phyloP scores from a whole-genome alignment of 2,888 invertebrate genomes.

The Habroteleia sp. region DNA sequence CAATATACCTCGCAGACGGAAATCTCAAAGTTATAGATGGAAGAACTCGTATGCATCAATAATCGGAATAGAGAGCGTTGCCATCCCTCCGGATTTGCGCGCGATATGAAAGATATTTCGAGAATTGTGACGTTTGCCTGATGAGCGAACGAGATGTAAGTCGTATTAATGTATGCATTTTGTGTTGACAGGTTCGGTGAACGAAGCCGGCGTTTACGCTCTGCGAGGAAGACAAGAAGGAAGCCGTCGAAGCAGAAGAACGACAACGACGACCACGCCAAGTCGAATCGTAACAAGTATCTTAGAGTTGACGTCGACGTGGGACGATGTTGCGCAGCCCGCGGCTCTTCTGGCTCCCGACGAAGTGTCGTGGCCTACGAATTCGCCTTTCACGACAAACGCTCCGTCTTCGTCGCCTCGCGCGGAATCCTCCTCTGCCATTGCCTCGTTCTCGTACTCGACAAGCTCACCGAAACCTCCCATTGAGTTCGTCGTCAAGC shows the following conservation, averaged over 20 bases:
- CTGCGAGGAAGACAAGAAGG: slow-evolving; percentile 77
- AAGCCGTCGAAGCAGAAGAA: slow-evolving; percentile 73
- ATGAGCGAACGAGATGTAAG: slow-evolving; percentile 33
- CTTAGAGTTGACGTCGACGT: slow-evolving; percentile 71
- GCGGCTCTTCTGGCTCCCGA: slow-evolving; percentile 77
- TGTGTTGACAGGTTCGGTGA: slow-evolving; percentile 75
- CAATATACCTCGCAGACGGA: too few relatives aligned
- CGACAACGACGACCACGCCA: slow-evolving; percentile 72
- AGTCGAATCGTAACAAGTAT: slow-evolving; percentile 64
- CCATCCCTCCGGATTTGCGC: too few relatives aligned
- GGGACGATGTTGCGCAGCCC: slow-evolving; percentile 73
- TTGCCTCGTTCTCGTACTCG: slow-evolving; percentile 66
- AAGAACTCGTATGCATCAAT: too few relatives aligned
- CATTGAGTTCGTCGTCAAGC: slow-evolving; percentile 76
- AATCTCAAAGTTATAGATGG: too few relatives aligned
- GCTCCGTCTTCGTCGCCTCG: slow-evolving; percentile 64
- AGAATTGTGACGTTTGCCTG: slow-evolving; percentile 7
- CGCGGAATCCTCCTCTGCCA: slow-evolving; percentile 62
- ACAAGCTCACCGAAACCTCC: slow-evolving; percentile 71
- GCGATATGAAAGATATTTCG: slow-evolving; percentile 16
- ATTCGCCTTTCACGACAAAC: slow-evolving; percentile 70
- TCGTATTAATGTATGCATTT: slow-evolving; percentile 51
- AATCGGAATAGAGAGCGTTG: too few relatives aligned
- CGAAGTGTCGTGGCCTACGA: slow-evolving; percentile 75
- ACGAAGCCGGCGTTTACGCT: slow-evolving; percentile 78